These are phyloP conservation scores for Daubentonia madagascariensis DNA, from an alignment of 2,113 vertebrate genomes.

Conservation along the genomic window DNA sequence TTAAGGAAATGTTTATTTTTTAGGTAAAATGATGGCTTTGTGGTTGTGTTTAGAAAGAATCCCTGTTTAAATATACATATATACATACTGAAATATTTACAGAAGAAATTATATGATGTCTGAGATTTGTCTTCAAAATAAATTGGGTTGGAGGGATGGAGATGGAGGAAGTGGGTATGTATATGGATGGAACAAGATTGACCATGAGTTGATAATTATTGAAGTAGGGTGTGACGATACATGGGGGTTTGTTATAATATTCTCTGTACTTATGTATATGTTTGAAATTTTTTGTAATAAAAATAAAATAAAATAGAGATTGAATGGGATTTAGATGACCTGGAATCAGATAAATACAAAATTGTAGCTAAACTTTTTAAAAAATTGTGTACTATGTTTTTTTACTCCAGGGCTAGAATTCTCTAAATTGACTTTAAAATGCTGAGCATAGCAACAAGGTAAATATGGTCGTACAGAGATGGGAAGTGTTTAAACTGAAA, in stretches of 20 bases:
- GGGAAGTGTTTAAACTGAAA: background rate
- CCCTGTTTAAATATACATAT: background rate
- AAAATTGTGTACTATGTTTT: background rate
- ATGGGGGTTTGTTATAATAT: background rate
- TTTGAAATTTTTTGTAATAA: background rate
- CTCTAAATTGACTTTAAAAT: background rate
- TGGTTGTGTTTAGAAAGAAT: constrained; percentile 11
- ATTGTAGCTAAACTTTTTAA: background rate
- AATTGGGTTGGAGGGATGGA: background rate
- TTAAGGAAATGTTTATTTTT: constrained; percentile 24
- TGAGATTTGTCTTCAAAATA: constrained; percentile 13
- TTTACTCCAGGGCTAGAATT: background rate
- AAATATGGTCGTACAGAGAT: background rate
- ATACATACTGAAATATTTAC: background rate
- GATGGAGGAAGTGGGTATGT: background rate
- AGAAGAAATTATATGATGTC: background rate
- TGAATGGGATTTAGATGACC: background rate
- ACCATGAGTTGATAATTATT: background rate
- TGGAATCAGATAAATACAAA: background rate
- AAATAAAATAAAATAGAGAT: constrained; percentile 24
- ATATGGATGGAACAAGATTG: background rate
- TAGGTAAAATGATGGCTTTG: background rate
- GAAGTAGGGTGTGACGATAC: background rate
- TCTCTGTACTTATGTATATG: background rate
- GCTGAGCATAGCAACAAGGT: background rate